phyloP scores from a whole-genome alignment of 2,797 vertebrate species.

The Urosaurus nigricauda region DNA sequence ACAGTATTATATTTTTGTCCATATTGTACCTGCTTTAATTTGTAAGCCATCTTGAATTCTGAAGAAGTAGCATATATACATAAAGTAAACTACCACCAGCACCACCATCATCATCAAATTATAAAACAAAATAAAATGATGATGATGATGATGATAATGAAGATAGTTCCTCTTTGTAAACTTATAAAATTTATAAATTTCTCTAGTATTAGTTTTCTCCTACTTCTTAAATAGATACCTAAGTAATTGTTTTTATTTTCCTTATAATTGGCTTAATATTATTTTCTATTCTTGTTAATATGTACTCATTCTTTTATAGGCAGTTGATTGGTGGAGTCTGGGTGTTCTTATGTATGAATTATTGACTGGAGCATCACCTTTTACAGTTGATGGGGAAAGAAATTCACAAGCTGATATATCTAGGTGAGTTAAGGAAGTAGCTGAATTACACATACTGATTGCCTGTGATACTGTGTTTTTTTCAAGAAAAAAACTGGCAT shows the following conservation, averaged over 20 bases:
- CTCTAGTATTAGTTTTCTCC: background rate
- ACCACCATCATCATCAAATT: background rate
- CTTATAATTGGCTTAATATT: conserved; percentile 36
- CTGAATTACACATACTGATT: background rate
- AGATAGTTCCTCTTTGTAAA: too few relatives aligned
- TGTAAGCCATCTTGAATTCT: too few relatives aligned
- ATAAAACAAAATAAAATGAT: background rate
- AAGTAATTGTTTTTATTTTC: conserved; percentile 18
- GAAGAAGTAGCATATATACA: too few relatives aligned
- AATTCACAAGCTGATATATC: conserved; percentile 98
- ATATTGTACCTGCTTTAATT: too few relatives aligned
- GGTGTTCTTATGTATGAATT: conserved; percentile 98
- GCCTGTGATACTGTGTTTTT: background rate
- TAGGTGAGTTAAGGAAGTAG: conserved; percentile 81
- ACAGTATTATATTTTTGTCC: too few relatives aligned
- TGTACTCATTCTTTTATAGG: conserved; percentile 80
- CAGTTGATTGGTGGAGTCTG: conserved; percentile 99
- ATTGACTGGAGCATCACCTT: conserved; percentile 96
- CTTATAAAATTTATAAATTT: background rate
- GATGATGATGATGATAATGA: too few relatives aligned
- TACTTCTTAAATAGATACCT: background rate
- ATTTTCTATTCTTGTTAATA: conserved; percentile 39
- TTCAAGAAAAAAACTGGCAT: background rate
- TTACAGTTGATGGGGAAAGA: conserved; percentile 96
- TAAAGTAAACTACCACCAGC: too few relatives aligned